Evolutionary conservation across 2,113 vertebrate genomes (phyloP).

Genomic region (Mystacornis crossleyi): DNA sequence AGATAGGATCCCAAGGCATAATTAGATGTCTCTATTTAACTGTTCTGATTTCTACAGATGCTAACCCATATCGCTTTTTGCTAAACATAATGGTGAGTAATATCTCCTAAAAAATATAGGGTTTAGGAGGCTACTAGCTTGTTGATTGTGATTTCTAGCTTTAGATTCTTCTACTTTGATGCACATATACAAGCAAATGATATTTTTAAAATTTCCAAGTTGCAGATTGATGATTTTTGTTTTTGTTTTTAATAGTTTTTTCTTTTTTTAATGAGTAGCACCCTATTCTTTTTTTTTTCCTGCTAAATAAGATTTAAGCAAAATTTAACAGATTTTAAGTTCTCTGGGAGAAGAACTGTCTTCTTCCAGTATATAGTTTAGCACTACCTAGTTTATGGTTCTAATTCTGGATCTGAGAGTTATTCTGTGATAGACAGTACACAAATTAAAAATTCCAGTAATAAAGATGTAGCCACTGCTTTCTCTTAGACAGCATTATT

Average conservation of each 20-base stretch:
- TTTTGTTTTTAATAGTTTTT: neutral
- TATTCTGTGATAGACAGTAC: neutral
- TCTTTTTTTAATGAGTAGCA: no score
- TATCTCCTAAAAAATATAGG: neutral
- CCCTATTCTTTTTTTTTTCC: accelerated
- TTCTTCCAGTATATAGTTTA: neutral
- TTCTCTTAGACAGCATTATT: neutral
- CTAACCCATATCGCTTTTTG: neutral
- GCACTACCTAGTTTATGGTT: neutral
- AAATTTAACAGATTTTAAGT: neutral
- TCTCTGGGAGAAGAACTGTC: neutral
- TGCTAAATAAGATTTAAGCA: neutral
- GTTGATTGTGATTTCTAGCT: neutral
- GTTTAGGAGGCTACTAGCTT: neutral
- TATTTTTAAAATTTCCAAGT: neutral
- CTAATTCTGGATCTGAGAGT: neutral
- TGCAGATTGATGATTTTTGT: neutral
- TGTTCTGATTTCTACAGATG: neutral
- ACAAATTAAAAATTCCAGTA: neutral
- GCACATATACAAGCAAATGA: neutral
- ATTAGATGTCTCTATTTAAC: neutral
- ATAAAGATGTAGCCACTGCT: neutral
- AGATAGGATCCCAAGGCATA: neutral
- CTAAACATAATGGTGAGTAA: neutral
- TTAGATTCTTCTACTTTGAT: neutral